Evolutionary conservation across 2,888 invertebrate genomes (phyloP), one percentile per base, ranked within the genome.

Genomic region (Geotrupes spiniger): DNA sequence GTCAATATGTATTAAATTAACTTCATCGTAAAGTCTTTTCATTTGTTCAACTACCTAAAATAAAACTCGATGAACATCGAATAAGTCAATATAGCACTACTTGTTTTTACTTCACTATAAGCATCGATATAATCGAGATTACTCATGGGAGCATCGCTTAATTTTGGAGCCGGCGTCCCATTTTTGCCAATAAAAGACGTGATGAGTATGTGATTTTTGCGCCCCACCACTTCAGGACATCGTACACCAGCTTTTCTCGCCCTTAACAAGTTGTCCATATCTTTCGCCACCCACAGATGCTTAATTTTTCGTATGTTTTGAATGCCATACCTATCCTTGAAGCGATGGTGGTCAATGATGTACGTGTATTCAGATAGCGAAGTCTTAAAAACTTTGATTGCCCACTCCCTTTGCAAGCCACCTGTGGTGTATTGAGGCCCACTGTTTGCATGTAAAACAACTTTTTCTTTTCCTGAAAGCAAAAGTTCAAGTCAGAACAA

Each of bases 251-350:
- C 84, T 63, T 84, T 83, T 59, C 85, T 80, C 69, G 96, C 82
- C 65, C 89, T 76, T 60, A 81, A 80, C 64, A 97, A 78, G 71
- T 97, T 97, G 53, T 92, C 84, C 88, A 93, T 92, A 72, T 97
- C 97, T 69, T 97, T 97, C 71, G 97, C 96, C 0, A 95, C 96
- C 97, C 97, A 97, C 66, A 92, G 84, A 51, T 87, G 85, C 5
- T 97, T 92, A 72, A 92, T 87, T 69, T 93, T 92, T 8, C 91
- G 78, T n/a, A 92, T 89, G 66, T 91, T n/a, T 63, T 92, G 92
- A 1, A 11, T 38, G 28, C 21, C 21, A n/a, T 38, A 49, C 5
- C 92, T 85, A 66, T 89, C 86, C 55, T 88, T 88, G 68, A 95
- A 96, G 43, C 91, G 79, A 69, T 87, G 91, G 70, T 97, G 97